These are phyloP conservation scores for Operophtera brumata DNA, from an alignment of 2,888 invertebrate genomes.

Conservation along the genomic window DNA sequence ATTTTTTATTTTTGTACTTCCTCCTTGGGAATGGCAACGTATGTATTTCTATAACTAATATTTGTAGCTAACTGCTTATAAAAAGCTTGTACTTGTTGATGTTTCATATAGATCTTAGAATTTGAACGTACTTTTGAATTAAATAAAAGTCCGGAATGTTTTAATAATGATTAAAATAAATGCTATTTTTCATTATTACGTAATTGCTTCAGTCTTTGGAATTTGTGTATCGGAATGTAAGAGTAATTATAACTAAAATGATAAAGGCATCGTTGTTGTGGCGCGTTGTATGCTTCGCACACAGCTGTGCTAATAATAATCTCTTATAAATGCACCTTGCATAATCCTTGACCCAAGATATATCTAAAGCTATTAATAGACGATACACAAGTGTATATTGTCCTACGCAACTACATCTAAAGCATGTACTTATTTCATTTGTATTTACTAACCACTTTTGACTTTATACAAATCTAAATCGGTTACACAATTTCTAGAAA, in stretches of 20 bases:
- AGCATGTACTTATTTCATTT: constrained; percentile 4
- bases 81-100: constrained; percentile 46
- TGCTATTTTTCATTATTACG: constrained; percentile 34
- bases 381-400: neutral
- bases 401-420: constrained; percentile 15
- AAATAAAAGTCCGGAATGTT: constrained; percentile 8
- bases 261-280: constrained; percentile 9
- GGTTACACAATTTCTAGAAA: too few relatives aligned
- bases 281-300: constrained; percentile 19
- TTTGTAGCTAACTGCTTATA: constrained; percentile 42
- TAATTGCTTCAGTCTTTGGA: constrained; percentile 50
- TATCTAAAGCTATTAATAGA: neutral
- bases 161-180: constrained; percentile 14
- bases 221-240: constrained; percentile 49
- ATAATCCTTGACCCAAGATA: constrained; percentile 6
- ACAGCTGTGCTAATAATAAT: constrained; percentile 15
- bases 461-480: neutral
- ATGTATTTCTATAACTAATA: constrained; percentile 36
- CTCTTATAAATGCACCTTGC: constrained; percentile 21
- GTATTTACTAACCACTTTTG: too few relatives aligned
- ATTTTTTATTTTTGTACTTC: constrained; percentile 40
- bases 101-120: neutral
- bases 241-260: constrained; percentile 11
- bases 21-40: constrained; percentile 48
- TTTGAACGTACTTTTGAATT: neutral